Evolutionary conservation across 2,113 vertebrate species (phyloP).

Genomic region (Oxygymnocypris stewartii): DNA sequence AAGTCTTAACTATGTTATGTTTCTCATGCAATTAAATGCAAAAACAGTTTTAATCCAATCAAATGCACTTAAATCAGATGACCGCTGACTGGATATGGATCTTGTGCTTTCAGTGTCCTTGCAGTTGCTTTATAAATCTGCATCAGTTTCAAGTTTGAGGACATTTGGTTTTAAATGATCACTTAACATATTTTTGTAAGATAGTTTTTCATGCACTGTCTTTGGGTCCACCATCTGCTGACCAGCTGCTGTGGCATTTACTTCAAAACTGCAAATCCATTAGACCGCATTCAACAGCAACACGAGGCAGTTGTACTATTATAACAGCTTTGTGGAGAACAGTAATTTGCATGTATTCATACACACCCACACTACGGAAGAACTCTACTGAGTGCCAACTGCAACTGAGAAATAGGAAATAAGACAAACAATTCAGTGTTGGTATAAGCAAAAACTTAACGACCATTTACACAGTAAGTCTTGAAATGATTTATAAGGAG

Average conservation of each 20-base stretch:
- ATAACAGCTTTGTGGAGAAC: neutral
- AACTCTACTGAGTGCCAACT: neutral
- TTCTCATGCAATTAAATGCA: neutral
- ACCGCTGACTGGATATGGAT: neutral
- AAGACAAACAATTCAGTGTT: constrained; percentile 11
- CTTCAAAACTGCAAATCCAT: neutral
- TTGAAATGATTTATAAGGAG: neutral
- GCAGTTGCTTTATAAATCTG: neutral
- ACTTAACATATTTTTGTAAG: neutral
- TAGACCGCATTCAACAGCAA: neutral
- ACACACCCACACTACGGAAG: neutral
- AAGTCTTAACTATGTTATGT: neutral
- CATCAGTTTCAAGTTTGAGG: neutral
- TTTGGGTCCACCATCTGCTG: neutral
- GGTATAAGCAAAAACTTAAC: neutral
- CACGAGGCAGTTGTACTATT: neutral
- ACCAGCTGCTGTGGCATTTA: constrained; percentile 4
- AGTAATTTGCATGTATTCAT: neutral
- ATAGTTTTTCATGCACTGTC: neutral
- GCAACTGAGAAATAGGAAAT: neutral
- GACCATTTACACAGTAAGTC: neutral
- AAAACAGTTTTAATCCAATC: neutral
- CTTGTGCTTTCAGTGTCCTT: neutral
- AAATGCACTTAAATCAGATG: neutral
- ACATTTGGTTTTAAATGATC: neutral